phyloP scores from a whole-genome alignment of 1,140 invertebrate species.

The Drosophila sturtevanti region DNA sequence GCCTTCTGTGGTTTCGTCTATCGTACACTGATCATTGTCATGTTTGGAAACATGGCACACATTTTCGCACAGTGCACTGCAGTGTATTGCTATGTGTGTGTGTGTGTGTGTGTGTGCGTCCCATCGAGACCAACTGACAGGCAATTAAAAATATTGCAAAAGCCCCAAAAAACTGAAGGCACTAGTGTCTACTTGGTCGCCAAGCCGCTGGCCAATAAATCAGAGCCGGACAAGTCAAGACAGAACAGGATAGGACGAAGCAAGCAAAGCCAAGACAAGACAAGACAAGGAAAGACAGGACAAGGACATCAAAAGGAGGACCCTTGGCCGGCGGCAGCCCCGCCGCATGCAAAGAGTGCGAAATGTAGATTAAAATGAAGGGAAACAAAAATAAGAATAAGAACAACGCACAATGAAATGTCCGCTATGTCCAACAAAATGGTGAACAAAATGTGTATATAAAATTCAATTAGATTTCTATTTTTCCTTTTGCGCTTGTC shows the following conservation, averaged over 20 bases:
- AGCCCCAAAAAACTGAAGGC: conserved; percentile 55
- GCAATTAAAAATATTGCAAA: conserved; percentile 71
- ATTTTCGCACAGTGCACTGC: conserved; percentile 46
- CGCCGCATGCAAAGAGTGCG: conserved; percentile 40
- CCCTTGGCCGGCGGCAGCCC: conserved; percentile 31
- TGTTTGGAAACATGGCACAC: conserved; percentile 45
- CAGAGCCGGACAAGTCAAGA: conserved; percentile 30
- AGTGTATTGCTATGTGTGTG: too few species aligned
- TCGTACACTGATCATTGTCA: conserved; percentile 53
- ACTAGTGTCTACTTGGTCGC: conserved; percentile 13
- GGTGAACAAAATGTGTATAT: conserved; percentile 37
- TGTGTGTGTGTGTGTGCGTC: conserved; percentile 33
- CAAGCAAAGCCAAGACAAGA: not conserved
- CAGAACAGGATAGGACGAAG: not conserved
- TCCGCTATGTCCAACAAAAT: not conserved
- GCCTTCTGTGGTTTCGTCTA: conserved; percentile 40
- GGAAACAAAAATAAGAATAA: not conserved
- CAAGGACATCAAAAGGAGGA: conserved; percentile 60
- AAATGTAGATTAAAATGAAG: conserved; percentile 40
- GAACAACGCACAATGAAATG: conserved; percentile 11
- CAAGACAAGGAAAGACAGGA: conserved; percentile 30
- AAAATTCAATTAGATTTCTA: conserved; percentile 78
- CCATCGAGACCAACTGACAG: conserved; percentile 49
- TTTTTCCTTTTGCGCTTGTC: conserved; percentile 43
- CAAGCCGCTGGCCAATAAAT: conserved; percentile 62